phyloP scores from a whole-genome alignment of 2,888 invertebrate genomes.

The Aspidapion aeneum region DNA sequence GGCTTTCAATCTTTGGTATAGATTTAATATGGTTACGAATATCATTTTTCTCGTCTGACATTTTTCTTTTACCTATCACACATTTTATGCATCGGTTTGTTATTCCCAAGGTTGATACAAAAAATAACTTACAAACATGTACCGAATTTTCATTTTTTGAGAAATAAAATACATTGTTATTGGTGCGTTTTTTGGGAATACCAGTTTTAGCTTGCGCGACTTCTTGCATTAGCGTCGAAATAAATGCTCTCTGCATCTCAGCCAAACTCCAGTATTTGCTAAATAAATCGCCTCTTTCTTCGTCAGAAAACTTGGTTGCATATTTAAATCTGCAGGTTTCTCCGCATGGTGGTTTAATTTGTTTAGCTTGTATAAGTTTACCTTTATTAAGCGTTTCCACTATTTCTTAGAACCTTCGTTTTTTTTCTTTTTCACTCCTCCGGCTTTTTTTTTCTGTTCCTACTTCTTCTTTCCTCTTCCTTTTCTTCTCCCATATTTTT shows the following conservation, averaged over 20 bases:
- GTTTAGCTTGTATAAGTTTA: too few relatives aligned
- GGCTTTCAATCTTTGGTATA: slow-evolving; percentile 20
- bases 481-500: slow-evolving; percentile 11
- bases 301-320: slow-evolving; percentile 15
- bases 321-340: slow-evolving; percentile 16
- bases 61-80: too few relatives aligned
- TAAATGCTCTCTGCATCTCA: slow-evolving; percentile 13
- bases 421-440: slow-evolving; percentile 2
- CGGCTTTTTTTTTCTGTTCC: slow-evolving; percentile 3
- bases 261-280: slow-evolving; percentile 13
- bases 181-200: slow-evolving; percentile 11
- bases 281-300: slow-evolving; percentile 15
- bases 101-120: too few relatives aligned
- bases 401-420: too few relatives aligned
- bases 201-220: slow-evolving; percentile 5
- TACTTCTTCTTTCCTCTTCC: slow-evolving; percentile 12
- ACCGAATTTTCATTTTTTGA: too few relatives aligned
- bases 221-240: slow-evolving; percentile 13
- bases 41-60: slow-evolving; percentile 16
- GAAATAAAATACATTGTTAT: too few relatives aligned
- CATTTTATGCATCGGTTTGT: too few relatives aligned
- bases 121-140: too few relatives aligned
- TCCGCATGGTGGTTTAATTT: too few relatives aligned
- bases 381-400: too few relatives aligned
- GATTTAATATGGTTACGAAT: slow-evolving; percentile 15